Base-by-base conservation (phyloP, 1,140 invertebrate genomes). In the Philotrypesis tridentata region DNA sequence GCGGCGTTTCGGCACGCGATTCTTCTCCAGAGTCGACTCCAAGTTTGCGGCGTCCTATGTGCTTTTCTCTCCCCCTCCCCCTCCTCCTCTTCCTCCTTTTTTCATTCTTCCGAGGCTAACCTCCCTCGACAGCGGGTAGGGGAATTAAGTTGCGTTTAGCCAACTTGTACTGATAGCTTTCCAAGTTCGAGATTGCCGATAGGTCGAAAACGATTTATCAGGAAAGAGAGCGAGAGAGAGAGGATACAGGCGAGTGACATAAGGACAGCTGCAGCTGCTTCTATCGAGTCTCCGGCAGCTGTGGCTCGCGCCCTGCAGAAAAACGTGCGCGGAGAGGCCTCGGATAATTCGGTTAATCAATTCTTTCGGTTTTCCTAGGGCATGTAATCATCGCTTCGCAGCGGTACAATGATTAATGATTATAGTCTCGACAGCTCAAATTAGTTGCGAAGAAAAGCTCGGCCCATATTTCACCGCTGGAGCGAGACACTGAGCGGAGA, bases 1-100 rank as follows among this genome's bases (percentile, higher is more conserved):
- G n/a, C n/a, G n/a, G n/a, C n/a, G n/a, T n/a, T n/a, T 3, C 76
- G 40, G 65, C 76, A 63, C 73, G 73, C 48, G 55, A 27, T 37
- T 60, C 72, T 48, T n/a, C 43, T 14, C 27, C 12, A 48, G 23
- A 72, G 25, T 29, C 25, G 29, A 29, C 68, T 25, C 37, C 37
- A 70, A 70, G 29, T 70, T 70, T 37, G 29, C 68, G 14, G 61
- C 25, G 48, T 48, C 43, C 12, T 48, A 11, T 9, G 9, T 40
- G 4, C 37, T 40, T 40, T 40, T 40, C 12, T 40, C 12, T 40
- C 8, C 37, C 12, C 12, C 12, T n/a, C n/a, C 14, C 7, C 25
- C 0, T 5, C 25, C 4, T 63, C 61, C 23, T 65, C n/a, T 29
- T 65, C 4, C 27, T 65, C 27, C 27, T 6, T 29, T 65, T 29